Percentiles rank a stretch among this genome's conserved stretches.
phyloP scores from a whole-genome alignment of 2,888 invertebrate genomes.

The Sminthurides aquaticus region DNA sequence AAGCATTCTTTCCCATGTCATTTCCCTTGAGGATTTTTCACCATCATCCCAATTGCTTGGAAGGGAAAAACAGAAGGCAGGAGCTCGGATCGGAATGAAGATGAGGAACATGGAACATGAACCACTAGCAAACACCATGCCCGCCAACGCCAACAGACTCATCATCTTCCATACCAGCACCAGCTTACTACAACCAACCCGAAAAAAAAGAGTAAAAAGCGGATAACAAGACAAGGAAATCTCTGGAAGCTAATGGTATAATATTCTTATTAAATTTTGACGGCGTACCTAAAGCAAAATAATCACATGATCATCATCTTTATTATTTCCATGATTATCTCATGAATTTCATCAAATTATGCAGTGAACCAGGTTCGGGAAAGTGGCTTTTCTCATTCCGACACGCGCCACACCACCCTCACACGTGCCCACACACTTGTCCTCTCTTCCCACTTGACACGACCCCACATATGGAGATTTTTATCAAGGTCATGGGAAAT shows the following conservation, averaged over 20 bases:
- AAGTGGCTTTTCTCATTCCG: constrained; percentile 3
- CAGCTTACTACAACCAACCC: constrained; percentile 11
- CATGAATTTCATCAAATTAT: neutral
- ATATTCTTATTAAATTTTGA: neutral
- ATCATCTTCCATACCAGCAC: neutral
- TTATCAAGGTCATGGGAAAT: constrained; percentile 43
- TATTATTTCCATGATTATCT: neutral
- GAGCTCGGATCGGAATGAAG: neutral
- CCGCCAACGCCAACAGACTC: neutral
- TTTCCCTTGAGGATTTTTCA: constrained; percentile 39
- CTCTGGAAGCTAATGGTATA: neutral
- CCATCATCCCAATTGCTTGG: constrained; percentile 34
- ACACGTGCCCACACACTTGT: constrained; percentile 17
- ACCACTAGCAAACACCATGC: neutral
- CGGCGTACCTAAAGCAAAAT: constrained; percentile 14
- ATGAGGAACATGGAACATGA: neutral
- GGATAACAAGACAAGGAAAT: constrained; percentile 21
- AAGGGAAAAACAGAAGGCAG: neutral
- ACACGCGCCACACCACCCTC: constrained; percentile 22
- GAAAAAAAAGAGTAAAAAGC: neutral
- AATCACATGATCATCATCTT: constrained; percentile 27
- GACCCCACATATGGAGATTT: constrained; percentile 42
- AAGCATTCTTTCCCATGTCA: constrained; percentile 35
- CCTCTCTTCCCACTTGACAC: constrained; percentile 43
- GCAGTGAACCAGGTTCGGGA: too few relatives aligned